These are phyloP conservation scores for Brachyptera putata DNA, from an alignment of 2,888 invertebrate species.

Conservation along the genomic window DNA sequence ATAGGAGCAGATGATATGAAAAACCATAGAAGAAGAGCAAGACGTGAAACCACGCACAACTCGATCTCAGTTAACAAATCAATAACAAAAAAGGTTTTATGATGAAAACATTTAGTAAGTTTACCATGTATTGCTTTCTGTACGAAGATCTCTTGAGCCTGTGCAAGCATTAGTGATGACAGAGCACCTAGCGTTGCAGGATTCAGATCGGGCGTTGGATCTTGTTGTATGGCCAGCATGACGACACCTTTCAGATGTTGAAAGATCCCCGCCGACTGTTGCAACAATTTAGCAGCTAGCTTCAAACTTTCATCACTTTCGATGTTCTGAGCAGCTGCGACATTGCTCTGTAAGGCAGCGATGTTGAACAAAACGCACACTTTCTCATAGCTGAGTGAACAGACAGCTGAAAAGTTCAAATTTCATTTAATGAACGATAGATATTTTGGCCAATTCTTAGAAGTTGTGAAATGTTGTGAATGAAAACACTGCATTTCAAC, in stretches of 20 bases:
- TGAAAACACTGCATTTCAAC: too few relatives aligned
- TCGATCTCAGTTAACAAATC: too few relatives aligned
- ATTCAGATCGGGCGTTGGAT: slow-evolving; percentile 92
- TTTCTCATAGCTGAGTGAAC: slow-evolving; percentile 87
- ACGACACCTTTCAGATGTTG: slow-evolving; percentile 75
- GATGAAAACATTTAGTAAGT: slow-evolving; percentile 10
- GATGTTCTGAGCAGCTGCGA: slow-evolving; percentile 78
- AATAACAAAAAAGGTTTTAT: too few relatives aligned
- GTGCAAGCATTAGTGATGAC: slow-evolving; percentile 88
- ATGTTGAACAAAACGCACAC: slow-evolving; percentile 95
- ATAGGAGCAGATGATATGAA: too few relatives aligned
- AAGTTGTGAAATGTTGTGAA: too few relatives aligned
- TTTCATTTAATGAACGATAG: neutral
- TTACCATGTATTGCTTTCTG: slow-evolving; percentile 85
- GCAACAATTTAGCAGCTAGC: slow-evolving; percentile 84
- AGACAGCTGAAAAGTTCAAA: slow-evolving; percentile 61
- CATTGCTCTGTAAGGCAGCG: slow-evolving; percentile 85
- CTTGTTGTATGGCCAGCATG: slow-evolving; percentile 81
- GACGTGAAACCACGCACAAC: too few relatives aligned
- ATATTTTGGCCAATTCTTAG: too few relatives aligned
- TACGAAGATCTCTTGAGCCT: slow-evolving; percentile 96
- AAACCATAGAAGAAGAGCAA: too few relatives aligned
- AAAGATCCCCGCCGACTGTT: slow-evolving; percentile 90
- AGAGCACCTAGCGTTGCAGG: slow-evolving; percentile 88
- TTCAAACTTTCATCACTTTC: slow-evolving; percentile 93